Base-by-base conservation (phyloP, 2,797 vertebrate species). In the Sylvia borin region DNA sequence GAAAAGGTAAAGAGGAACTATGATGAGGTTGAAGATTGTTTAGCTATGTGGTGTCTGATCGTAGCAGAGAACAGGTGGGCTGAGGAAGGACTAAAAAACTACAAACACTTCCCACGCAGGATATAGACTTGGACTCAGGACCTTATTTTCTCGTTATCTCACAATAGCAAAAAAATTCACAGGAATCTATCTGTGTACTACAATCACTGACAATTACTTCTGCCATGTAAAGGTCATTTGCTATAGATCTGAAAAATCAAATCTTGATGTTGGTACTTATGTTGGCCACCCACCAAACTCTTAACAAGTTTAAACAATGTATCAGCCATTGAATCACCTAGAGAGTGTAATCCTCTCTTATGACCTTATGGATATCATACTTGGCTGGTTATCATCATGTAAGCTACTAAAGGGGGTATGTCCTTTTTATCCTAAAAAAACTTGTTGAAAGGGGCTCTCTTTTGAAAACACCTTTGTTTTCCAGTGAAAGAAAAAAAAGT, bases 381-480 rank as follows among this genome's bases (percentile, higher is more conserved):
- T 64, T 91, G 55, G 26, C 60, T 76, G 40, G 24, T 9, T 83
- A 22, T 89, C 38, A 32, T 62, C 38, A 68, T 15, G 26, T 13
- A 62, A n/a, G 16, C 60, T 90, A 45, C 45, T 67, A 73, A 92
- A 80, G 11, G 13, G n/a, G 11, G 3, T 6, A 66, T 18, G 2
- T 34, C 47, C n/a, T 80, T 73, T 87, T 90, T 54, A 58, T 58
- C 62, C 62, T 36, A 54, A 42, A 61, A 51, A 57, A 26, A 47
- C 48, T 19, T 57, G 12, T 74, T 71, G 32, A 74, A 91, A 90
- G 3, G 8, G 8, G 11, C 21, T 71, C 3, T 70, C 66, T 85
- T 91, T 77, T 72, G 75, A 92, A 92, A 88, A 65, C 13, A 68
- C 9, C 22, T 74, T 65, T 40, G 8, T 18, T 84, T 90, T 96